Evolutionary conservation across 2,113 vertebrate species (phyloP), one percentile per base, ranked within the genome.

Genomic region (Todiramphus saurophagus): DNA sequence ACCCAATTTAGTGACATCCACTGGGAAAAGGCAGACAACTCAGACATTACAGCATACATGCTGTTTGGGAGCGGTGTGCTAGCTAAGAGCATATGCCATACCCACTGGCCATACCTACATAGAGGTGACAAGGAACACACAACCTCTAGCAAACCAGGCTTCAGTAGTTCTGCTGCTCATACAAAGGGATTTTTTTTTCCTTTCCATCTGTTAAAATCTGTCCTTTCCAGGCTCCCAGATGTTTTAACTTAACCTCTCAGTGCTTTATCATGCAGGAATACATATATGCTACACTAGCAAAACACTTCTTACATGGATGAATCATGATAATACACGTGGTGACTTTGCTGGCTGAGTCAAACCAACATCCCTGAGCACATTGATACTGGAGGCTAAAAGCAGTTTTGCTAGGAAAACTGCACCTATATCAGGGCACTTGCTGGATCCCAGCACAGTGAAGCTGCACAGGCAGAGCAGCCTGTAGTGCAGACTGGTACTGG

Each of bases 221-320:
- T n/a, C 50, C n/a, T 80, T 68, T 62, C 35, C 63, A 80, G 48
- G 30, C 33, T 87, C 73, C 27, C 59, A 83, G 55, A 18, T 58
- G 7, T 3, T 66, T 11, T 28, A 48, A 86, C 1, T 74, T 77
- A 91, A 83, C 41, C 68, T 69, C 46, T 72, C 18, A 27, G 58
- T 51, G 58, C 62, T 88, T 80, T 39, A 28, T 25, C 18, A 23
- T 44, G 43, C 41, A 46, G 67, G 16, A 77, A 72, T 21, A 37
- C 6, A 31, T 0, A 0, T n/a, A 60, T 24, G 30, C 18, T 31
- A 17, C 21, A 17, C 68, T 5, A 24, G n/a, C 1, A 19, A 79
- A 94, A 43, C 37, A 5, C 15, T 70, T 43, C 33, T 33, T 33
- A 41, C 2, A 3, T 9, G 48, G 43, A 43, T 44, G 51, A 21